Conservation (phyloP, 1,140 invertebrate species). For the Drosophila orosa region DNA sequence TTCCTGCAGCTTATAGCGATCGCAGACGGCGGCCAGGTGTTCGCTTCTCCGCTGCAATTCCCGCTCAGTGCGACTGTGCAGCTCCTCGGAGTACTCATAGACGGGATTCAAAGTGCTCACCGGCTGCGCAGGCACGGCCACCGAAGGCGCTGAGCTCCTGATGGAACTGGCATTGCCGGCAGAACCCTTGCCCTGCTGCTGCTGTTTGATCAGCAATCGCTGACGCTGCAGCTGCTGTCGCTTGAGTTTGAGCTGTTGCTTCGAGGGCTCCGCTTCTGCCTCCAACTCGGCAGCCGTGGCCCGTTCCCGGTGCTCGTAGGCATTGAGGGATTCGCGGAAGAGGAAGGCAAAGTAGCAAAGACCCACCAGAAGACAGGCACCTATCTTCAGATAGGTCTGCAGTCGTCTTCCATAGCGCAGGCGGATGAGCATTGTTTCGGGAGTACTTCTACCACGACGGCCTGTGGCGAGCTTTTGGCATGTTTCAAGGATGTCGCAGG, state of each 20-base stretch:
- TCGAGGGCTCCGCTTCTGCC: slow-evolving; percentile 51
- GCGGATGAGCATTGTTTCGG: slow-evolving; percentile 69
- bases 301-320: slow-evolving; percentile 72
- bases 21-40: slow-evolving; percentile 67
- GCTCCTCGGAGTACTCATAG: slow-evolving; percentile 83
- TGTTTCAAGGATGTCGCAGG: slow-evolving; percentile 23
- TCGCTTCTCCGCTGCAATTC: slow-evolving; percentile 62
- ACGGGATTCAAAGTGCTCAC: slow-evolving; percentile 78
- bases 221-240: slow-evolving; percentile 63
- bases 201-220: slow-evolving; percentile 43
- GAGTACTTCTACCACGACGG: slow-evolving; percentile 7
- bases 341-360: slow-evolving; percentile 79
- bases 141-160: background rate
- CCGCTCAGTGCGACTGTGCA: slow-evolving; percentile 76
- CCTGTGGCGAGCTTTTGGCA: slow-evolving; percentile 26
- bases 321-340: slow-evolving; percentile 79
- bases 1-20: slow-evolving; percentile 67
- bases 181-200: slow-evolving; percentile 17
- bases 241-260: slow-evolving; percentile 65
- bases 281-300: slow-evolving; percentile 47
- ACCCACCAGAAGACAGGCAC: slow-evolving; percentile 66
- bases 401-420: slow-evolving; percentile 72
- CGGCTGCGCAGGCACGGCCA: slow-evolving; percentile 3
- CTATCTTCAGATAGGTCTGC: slow-evolving; percentile 75
- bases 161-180: slow-evolving; percentile 10